These are phyloP conservation scores for Phrynocephalus forsythii DNA, from an alignment of 2,797 vertebrate genomes.

Conservation along the genomic window DNA sequence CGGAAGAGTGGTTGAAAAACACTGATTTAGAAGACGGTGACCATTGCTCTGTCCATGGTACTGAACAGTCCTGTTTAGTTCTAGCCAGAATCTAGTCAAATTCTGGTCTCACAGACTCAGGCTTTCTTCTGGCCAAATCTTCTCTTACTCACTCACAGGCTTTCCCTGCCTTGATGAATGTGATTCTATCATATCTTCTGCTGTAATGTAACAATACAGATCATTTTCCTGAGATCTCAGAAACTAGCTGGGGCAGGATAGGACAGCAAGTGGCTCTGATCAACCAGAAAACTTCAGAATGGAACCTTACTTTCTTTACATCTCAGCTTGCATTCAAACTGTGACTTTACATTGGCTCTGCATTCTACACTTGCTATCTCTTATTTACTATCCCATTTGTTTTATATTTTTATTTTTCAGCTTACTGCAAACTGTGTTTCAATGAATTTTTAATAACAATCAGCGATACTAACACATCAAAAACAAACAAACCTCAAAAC, in stretches of 20 bases:
- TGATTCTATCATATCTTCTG: neutral
- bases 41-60: neutral
- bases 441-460: neutral
- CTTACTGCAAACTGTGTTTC: constrained; percentile 17
- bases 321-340: neutral
- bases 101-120: neutral
- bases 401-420: constrained; percentile 43
- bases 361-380: neutral
- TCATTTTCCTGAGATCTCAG: neutral
- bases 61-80: neutral
- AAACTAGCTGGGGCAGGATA: neutral
- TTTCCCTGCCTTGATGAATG: neutral
- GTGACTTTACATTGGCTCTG: neutral
- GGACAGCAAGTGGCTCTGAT: neutral
- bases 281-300: neutral
- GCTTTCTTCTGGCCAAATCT: neutral
- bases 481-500: neutral
- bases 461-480: too few species aligned
- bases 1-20: too few species aligned
- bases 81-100: neutral
- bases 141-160: neutral
- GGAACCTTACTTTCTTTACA: neutral
- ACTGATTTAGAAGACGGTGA: neutral
- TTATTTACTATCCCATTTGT: constrained; percentile 30
- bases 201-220: neutral